Conservation (phyloP, 2,888 invertebrate genomes). For the Meteorus colon region DNA sequence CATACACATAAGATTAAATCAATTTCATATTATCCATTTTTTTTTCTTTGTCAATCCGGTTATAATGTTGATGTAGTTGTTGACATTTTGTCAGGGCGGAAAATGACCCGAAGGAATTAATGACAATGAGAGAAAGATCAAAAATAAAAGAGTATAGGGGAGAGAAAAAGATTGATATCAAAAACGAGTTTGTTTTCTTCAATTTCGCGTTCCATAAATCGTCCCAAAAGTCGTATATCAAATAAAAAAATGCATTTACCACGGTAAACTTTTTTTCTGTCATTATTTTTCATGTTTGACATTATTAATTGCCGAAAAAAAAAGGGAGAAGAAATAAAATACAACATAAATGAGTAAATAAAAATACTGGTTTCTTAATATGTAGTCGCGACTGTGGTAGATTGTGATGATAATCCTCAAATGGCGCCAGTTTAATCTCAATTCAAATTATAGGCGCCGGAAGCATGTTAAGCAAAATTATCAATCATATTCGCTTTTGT, state of each 20-base stretch:
- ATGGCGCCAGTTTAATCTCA: conserved; percentile 2
- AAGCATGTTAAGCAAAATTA: conserved; percentile 6
- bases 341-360: neutral
- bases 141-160: neutral
- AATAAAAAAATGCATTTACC: conserved; percentile 4
- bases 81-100: neutral
- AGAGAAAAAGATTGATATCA: neutral
- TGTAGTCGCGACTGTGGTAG: neutral
- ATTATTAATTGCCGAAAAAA: neutral
- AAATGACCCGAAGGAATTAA: neutral
- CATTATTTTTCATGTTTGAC: conserved; percentile 15
- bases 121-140: neutral
- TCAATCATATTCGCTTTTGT: neutral
- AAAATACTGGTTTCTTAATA: conserved; percentile 8
- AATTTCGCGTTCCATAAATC: neutral
- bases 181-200: conserved; percentile 3
- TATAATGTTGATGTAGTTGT: neutral
- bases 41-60: neutral
- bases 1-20: neutral
- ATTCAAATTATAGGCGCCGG: conserved; percentile 1
- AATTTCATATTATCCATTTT: neutral
- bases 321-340: neutral
- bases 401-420: neutral
- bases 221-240: neutral
- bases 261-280: neutral